Evolutionary conservation across 1,140 invertebrate genomes (phyloP).

Genomic region (Euglossa dilemma): DNA sequence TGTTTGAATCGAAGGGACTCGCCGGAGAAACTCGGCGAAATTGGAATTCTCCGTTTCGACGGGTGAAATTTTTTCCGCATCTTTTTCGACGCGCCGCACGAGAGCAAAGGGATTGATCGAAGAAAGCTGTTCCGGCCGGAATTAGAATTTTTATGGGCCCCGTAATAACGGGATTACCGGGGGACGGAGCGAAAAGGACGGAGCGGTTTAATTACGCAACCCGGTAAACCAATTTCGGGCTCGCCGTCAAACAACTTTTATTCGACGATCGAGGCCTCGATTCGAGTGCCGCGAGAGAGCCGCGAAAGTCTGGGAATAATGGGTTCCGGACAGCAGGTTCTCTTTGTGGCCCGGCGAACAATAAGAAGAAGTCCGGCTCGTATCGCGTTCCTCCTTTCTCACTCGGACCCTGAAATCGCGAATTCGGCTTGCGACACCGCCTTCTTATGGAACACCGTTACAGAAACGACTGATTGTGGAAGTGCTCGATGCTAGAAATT

Average conservation of each 20-base stretch:
- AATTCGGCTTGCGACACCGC: not conserved
- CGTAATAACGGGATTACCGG: conserved; percentile 37
- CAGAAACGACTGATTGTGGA: not conserved
- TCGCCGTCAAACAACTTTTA: conserved; percentile 23
- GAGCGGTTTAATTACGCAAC: conserved; percentile 47
- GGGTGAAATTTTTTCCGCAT: not conserved
- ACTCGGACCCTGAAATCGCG: not conserved
- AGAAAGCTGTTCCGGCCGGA: not conserved
- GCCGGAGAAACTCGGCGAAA: too few species aligned
- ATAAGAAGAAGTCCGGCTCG: conserved; percentile 5
- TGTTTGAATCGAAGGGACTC: too few species aligned
- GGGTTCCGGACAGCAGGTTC: conserved; percentile 8
- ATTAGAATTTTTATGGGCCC: not conserved
- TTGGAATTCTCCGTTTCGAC: too few species aligned
- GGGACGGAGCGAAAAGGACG: not conserved
- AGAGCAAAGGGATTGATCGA: not conserved
- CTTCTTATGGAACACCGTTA: not conserved
- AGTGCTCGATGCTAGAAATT: not conserved
- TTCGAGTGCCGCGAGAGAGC: not conserved
- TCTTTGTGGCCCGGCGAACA: not conserved
- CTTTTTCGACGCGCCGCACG: not conserved
- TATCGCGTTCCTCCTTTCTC: not conserved
- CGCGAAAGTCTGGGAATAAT: conserved; percentile 40
- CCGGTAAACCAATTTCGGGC: conserved; percentile 19
- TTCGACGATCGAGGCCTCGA: not conserved